Base-by-base conservation (phyloP, 2,797 vertebrate species). In the Lophius americanus region DNA sequence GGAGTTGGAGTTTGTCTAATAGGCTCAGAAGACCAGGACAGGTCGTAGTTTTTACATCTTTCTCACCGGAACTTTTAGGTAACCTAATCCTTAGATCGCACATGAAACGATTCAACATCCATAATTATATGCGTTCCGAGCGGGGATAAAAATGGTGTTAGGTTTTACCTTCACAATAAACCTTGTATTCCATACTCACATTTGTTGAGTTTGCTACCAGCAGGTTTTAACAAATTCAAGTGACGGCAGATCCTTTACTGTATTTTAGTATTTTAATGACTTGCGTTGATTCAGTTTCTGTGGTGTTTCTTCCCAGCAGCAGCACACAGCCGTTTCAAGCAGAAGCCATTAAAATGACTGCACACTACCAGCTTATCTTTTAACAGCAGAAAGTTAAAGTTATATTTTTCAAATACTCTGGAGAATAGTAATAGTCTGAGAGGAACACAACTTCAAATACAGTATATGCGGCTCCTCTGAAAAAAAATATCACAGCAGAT, bases 11-110 rank as follows among this genome's bases (percentile, higher is more conserved):
- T 23, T 10, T 42, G 9, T 10, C 9, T 43, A 11, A 4, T 44
- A 10, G 10, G 10, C 70, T 60, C 23, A 13, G 64, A 50, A 60
- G 48, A 55, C 7, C 75, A 55, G 51, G 51, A 2, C 42, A 39
- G 67, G 57, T 72, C 51, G 37, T 23, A 23, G 23, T 23, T 23
- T 23, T 23, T 1, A 44, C 41, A 42, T 41, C 41, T 44, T 4
- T 44, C 43, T 44, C 37, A 44, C 43, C 12, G 10, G 43, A 23
- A 23, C 23, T 23, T 23, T 23, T 23, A 23, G 23, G 23, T 23
- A 23, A 23, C 23, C 23, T 23, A 23, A 23, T 23, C 23, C 23
- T 23, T 23, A 23, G 23, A 23, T 23, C 23, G 23, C 23, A 23
- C 23, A 23, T 23, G 23, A 3, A 44, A 44, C 43, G 0, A 23